These are phyloP conservation scores for Holacanthus passer DNA, from an alignment of 2,113 vertebrate genomes.

Conservation along the genomic window DNA sequence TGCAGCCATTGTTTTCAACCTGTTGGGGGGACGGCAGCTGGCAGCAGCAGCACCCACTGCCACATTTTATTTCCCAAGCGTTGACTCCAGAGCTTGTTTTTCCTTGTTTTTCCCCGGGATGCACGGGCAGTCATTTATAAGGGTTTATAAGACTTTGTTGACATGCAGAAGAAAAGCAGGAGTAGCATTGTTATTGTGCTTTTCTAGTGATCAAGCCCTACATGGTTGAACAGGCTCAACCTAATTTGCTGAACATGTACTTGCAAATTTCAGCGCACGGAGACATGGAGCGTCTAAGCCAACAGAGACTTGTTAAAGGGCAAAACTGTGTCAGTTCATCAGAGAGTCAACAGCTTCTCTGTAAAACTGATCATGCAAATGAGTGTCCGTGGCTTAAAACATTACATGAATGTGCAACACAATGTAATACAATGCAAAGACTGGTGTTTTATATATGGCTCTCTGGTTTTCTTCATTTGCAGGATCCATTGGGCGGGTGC, in stretches of 20 bases:
- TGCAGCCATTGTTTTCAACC: slow-evolving; percentile 1
- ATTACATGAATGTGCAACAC: background rate
- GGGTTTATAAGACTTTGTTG: slow-evolving; percentile 1
- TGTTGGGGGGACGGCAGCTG: slow-evolving; percentile 1
- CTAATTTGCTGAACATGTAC: slow-evolving; percentile 37
- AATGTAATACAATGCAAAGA: background rate
- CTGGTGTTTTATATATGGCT: background rate
- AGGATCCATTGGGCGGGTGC: slow-evolving; percentile 86
- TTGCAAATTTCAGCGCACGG: slow-evolving; percentile 19
- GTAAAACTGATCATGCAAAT: background rate
- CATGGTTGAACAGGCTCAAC: slow-evolving; percentile 18
- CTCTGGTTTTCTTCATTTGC: slow-evolving; percentile 13
- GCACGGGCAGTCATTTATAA: too few relatives aligned
- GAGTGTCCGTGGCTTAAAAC: background rate
- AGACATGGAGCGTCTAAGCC: background rate
- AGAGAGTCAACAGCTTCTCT: slow-evolving; percentile 3
- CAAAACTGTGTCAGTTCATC: slow-evolving; percentile 2
- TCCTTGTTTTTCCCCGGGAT: background rate
- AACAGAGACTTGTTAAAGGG: slow-evolving; percentile 22
- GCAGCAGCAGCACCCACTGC: slow-evolving; percentile 17
- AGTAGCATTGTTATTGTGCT: slow-evolving; percentile 6
- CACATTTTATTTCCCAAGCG: background rate
- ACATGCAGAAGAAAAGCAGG: slow-evolving; percentile 12
- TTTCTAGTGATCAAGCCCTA: slow-evolving; percentile 11
- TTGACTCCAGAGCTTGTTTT: background rate